Percentiles rank a stretch among this genome's conserved stretches.
phyloP scores from a whole-genome alignment of 2,113 vertebrate genomes.

The Eublepharis macularius region DNA sequence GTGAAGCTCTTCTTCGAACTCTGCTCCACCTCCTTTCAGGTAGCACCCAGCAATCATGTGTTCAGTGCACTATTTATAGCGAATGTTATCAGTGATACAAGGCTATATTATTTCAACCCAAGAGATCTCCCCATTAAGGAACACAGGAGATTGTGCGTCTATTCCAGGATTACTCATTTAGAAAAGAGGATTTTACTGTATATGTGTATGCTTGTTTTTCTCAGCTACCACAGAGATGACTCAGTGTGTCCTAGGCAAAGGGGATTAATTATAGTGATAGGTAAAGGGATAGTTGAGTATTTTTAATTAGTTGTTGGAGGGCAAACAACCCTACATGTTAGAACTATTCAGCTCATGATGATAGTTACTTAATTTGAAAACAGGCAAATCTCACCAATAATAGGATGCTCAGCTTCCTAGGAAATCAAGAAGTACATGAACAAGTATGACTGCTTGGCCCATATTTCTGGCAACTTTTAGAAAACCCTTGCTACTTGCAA shows the following conservation, averaged over 20 bases:
- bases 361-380: no score
- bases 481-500: no score
- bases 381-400: no score
- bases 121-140: background rate
- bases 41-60: conserved; percentile 44
- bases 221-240: background rate
- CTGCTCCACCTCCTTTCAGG: conserved; percentile 88
- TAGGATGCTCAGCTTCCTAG: no score
- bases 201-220: background rate
- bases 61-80: background rate
- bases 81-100: background rate
- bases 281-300: no score
- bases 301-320: no score
- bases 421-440: no score
- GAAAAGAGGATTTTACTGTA: background rate
- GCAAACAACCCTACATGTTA: no score
- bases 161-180: background rate
- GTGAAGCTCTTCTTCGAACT: conserved; percentile 86
- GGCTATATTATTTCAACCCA: background rate
- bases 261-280: no score
- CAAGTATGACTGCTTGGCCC: no score
- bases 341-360: no score
- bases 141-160: background rate
- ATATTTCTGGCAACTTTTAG: no score
- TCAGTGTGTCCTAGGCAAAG: background rate